A percentile compares a stretch with the other conserved stretches of the same genome.
These are phyloP conservation scores for Sclerodermus sp. DNA, from an alignment of 2,888 invertebrate species.

Conservation along the genomic window DNA sequence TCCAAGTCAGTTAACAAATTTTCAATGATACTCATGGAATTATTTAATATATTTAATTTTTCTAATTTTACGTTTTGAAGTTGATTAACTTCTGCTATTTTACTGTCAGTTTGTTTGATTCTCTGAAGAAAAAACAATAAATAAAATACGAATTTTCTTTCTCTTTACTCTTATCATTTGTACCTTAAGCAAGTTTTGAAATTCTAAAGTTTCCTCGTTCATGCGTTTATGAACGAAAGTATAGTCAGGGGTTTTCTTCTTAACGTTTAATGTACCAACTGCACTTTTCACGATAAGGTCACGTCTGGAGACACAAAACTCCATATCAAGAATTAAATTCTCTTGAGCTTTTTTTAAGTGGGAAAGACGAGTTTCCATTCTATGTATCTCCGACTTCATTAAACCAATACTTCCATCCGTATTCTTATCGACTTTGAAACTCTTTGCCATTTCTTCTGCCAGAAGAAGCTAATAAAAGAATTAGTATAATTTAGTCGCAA, in stretches of 20 bases:
- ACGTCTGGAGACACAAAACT: conserved; percentile 66
- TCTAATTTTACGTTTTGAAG: conserved; percentile 38
- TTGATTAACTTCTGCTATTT: conserved; percentile 37
- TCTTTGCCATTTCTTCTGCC: conserved; percentile 72
- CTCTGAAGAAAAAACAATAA: conserved; percentile 35
- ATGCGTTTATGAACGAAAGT: conserved; percentile 63
- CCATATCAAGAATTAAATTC: conserved; percentile 66
- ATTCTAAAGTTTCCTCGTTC: conserved; percentile 63
- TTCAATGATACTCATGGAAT: conserved; percentile 42
- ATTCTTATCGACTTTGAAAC: conserved; percentile 67
- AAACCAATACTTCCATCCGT: conserved; percentile 71
- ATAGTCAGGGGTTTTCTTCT: conserved; percentile 58
- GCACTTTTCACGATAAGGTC: conserved; percentile 67
- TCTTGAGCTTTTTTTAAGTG: conserved; percentile 64
- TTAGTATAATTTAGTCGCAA: conserved; percentile 1
- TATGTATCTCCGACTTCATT: conserved; percentile 81
- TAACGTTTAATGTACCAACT: conserved; percentile 62
- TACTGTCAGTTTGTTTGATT: conserved; percentile 45
- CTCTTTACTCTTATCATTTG: no score
- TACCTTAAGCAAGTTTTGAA: conserved; percentile 61
- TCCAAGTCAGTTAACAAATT: conserved; percentile 44
- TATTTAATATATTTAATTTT: conserved; percentile 44
- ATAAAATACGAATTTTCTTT: no score
- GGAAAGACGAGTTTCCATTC: conserved; percentile 71
- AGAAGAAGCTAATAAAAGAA: conserved; percentile 56